Percentiles rank a stretch among this genome's conserved stretches.
These are phyloP conservation scores for Cataglyphis albicans DNA, from an alignment of 2,888 invertebrate genomes.

Conservation along the genomic window DNA sequence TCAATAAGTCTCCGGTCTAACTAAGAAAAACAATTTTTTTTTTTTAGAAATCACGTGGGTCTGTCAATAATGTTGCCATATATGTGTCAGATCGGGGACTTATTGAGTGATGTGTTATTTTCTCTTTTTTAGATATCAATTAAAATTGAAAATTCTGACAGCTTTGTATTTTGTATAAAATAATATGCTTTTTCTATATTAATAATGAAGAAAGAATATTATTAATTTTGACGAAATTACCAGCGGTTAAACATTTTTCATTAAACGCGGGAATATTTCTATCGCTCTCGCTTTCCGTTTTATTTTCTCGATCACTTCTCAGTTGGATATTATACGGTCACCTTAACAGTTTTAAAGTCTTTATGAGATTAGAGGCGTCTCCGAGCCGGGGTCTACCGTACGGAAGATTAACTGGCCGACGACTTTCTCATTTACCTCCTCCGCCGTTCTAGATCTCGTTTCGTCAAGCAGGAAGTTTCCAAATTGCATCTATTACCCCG, in stretches of 20 bases:
- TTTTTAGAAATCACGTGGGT: too few relatives aligned
- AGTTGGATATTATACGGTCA: constrained; percentile 47
- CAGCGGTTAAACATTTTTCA: constrained; percentile 4
- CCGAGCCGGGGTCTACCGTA: constrained; percentile 33
- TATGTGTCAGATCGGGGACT: too few relatives aligned
- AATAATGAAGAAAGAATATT: background rate
- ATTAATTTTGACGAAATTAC: background rate
- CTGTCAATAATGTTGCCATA: too few relatives aligned
- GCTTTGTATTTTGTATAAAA: background rate
- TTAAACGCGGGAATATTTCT: constrained; percentile 25
- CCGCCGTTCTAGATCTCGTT: constrained; percentile 50
- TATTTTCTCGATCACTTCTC: constrained; percentile 26
- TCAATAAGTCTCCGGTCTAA: too few relatives aligned
- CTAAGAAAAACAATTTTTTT: too few relatives aligned
- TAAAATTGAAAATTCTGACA: background rate
- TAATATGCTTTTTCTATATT: background rate
- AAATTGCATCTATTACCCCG: constrained; percentile 52
- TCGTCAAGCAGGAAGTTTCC: constrained; percentile 52
- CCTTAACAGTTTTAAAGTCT: constrained; percentile 56
- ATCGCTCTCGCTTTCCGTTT: constrained; percentile 7
- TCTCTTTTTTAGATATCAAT: background rate
- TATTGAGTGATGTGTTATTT: too few relatives aligned
- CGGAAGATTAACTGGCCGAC: constrained; percentile 58
- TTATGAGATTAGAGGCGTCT: constrained; percentile 58
- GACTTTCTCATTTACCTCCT: constrained; percentile 53